These are phyloP conservation scores for Acronicta aceris DNA, from an alignment of 2,888 invertebrate species.

Conservation along the genomic window DNA sequence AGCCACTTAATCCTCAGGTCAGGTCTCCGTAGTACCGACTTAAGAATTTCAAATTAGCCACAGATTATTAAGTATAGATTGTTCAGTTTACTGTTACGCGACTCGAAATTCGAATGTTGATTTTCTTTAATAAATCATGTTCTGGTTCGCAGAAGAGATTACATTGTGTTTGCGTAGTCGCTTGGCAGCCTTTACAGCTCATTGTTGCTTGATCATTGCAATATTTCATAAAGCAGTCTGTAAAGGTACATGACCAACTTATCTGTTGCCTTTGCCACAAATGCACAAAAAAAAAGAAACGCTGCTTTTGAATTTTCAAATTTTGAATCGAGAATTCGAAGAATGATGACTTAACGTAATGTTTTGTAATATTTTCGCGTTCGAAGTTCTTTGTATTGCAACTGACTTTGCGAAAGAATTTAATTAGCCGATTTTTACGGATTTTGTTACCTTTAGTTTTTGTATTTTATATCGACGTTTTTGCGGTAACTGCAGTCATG, in stretches of 20 bases:
- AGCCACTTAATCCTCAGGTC: slow-evolving; percentile 38
- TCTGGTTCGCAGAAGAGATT: slow-evolving; percentile 73
- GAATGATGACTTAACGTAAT: slow-evolving; percentile 37
- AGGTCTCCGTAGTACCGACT: slow-evolving; percentile 52
- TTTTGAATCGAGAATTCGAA: slow-evolving; percentile 31
- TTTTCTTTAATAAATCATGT: slow-evolving; percentile 76
- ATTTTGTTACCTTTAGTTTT: background rate
- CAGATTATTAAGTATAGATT: slow-evolving; percentile 69
- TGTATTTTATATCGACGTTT: background rate
- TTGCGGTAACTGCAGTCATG: background rate
- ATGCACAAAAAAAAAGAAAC: slow-evolving; percentile 28
- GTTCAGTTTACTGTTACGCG: slow-evolving; percentile 64
- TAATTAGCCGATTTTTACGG: background rate
- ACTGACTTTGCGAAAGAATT: slow-evolving; percentile 18
- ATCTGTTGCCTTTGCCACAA: slow-evolving; percentile 31
- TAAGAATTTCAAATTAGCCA: slow-evolving; percentile 64
- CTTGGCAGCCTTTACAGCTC: slow-evolving; percentile 67
- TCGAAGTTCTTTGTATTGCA: slow-evolving; percentile 20
- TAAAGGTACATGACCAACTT: slow-evolving; percentile 44
- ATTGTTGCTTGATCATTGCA: slow-evolving; percentile 71
- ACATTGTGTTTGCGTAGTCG: slow-evolving; percentile 76
- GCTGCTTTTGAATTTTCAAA: slow-evolving; percentile 38
- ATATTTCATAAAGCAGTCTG: slow-evolving; percentile 64
- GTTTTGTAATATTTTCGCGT: slow-evolving; percentile 16
- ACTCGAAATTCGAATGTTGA: slow-evolving; percentile 70